Conservation (phyloP, 2,113 vertebrate species). For the Halcyon malimbica region DNA sequence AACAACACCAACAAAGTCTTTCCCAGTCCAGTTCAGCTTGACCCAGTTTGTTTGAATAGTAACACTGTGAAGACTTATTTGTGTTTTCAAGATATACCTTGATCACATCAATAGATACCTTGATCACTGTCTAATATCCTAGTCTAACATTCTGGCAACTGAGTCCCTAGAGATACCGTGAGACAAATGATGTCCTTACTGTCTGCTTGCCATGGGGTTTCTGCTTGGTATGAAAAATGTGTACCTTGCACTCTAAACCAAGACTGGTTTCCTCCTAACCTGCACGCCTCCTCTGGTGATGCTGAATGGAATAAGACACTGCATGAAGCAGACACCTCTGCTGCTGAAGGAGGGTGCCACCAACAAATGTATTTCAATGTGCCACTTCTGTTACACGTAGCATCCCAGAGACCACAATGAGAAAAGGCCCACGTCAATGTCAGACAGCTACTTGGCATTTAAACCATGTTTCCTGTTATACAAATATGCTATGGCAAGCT, state of each 20-base stretch:
- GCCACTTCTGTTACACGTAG: background rate
- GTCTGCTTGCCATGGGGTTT: background rate
- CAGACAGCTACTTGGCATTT: background rate
- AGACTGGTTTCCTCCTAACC: background rate
- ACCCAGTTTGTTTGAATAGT: background rate
- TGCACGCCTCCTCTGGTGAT: background rate
- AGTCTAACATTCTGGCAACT: background rate
- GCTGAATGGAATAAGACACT: background rate
- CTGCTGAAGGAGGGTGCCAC: background rate
- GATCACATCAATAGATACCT: background rate
- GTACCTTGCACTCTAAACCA: background rate
- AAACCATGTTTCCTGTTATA: background rate
- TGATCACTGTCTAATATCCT: background rate
- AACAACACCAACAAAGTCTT: background rate
- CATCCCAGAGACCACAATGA: background rate
- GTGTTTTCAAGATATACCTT: background rate
- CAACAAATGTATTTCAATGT: fast-evolving
- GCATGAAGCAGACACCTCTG: background rate
- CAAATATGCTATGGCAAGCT: background rate
- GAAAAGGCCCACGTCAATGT: background rate
- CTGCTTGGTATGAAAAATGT: background rate
- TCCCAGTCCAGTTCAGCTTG: background rate
- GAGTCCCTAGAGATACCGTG: background rate
- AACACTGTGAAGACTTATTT: background rate
- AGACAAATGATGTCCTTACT: background rate